A percentile compares a stretch with the other conserved stretches of the same genome.
Evolutionary conservation across 2,113 vertebrate genomes (phyloP).

Genomic region (Lagenorhynchus albirostris): DNA sequence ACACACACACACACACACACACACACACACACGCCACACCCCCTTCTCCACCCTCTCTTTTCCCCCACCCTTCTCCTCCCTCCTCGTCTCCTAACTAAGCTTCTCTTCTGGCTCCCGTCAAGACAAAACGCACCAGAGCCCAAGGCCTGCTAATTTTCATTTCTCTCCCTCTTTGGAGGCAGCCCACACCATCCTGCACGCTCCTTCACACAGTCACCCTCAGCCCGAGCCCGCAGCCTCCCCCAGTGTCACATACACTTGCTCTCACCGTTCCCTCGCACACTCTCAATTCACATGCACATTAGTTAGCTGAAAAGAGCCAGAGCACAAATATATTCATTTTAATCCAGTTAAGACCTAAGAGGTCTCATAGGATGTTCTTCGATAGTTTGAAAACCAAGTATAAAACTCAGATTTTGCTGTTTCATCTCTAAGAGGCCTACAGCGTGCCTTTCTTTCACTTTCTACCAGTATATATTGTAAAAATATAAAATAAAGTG

Average conservation of each 20-base stretch:
- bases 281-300: conserved; percentile 73
- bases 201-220: conserved; percentile 25
- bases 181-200: not conserved
- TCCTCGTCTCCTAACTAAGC: not conserved
- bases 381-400: conserved; percentile 69
- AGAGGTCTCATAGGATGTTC: conserved; percentile 72
- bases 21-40: conserved; percentile 27
- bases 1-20: not conserved
- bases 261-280: conserved; percentile 13
- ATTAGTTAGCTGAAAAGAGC: conserved; percentile 72
- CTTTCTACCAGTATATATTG: conserved; percentile 29
- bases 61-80: not conserved
- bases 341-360: conserved; percentile 78
- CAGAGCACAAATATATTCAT: conserved; percentile 72
- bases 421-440: conserved; percentile 64
- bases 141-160: conserved; percentile 32
- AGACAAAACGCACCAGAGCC: conserved; percentile 20
- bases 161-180: not conserved
- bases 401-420: conserved; percentile 68
- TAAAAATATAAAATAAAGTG: conserved; percentile 21
- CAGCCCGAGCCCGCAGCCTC: not conserved
- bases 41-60: conserved; percentile 7
- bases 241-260: conserved; percentile 32
- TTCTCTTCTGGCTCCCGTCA: not conserved
- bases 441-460: conserved; percentile 29